These are phyloP conservation scores for Poicephalus gulielmi DNA, from an alignment of 2,113 vertebrate species.

Conservation along the genomic window DNA sequence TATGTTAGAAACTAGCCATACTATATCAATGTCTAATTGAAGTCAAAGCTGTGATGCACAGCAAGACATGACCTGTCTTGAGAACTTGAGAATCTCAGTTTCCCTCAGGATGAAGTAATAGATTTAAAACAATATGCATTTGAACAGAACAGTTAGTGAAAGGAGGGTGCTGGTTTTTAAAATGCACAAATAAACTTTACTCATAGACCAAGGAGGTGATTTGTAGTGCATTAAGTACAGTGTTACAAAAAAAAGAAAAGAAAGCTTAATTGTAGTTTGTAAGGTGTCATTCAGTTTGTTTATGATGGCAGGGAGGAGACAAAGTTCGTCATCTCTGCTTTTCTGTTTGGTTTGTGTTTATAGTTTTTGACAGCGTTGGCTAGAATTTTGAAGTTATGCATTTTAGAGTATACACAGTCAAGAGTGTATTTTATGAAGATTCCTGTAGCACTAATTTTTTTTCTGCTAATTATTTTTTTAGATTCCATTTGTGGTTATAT, in stretches of 20 bases:
- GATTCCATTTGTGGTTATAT: background rate
- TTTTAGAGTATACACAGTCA: background rate
- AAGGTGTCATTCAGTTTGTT: background rate
- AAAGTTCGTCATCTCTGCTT: background rate
- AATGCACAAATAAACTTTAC: background rate
- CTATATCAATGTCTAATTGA: background rate
- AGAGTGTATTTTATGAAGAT: background rate
- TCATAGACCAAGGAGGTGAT: background rate
- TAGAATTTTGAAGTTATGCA: background rate
- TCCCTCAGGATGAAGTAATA: background rate
- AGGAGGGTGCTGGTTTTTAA: background rate
- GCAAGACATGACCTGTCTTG: background rate
- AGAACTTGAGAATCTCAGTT: background rate
- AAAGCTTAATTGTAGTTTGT: background rate
- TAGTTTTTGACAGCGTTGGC: background rate
- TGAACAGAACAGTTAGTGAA: background rate
- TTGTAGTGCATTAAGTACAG: background rate
- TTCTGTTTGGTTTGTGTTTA: background rate
- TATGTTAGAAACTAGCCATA: slow-evolving; percentile 71
- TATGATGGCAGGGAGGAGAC: background rate
- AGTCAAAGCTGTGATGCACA: background rate
- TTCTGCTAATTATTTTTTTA: background rate
- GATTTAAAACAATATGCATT: background rate
- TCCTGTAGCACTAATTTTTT: background rate
- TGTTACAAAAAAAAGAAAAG: background rate